Evolutionary conservation across 1,140 invertebrate genomes (phyloP).

Genomic region (Geopemphigus sp.): DNA sequence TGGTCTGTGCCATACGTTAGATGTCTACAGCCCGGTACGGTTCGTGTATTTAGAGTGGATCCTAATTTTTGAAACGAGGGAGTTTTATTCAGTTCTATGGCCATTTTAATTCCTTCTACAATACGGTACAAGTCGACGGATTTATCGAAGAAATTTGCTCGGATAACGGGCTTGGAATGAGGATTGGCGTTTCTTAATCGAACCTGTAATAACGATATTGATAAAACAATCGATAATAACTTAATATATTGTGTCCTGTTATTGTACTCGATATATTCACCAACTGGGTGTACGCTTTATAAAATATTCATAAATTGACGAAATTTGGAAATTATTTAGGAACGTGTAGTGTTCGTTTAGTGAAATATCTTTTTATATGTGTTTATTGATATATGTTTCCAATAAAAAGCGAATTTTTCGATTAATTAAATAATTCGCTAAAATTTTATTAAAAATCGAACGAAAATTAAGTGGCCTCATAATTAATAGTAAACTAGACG

Average conservation of each 20-base stretch:
- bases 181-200: constrained; percentile 62
- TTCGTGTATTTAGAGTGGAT: constrained; percentile 62
- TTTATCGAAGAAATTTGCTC: constrained; percentile 64
- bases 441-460: too few species aligned
- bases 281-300: too few species aligned
- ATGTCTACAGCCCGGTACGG: constrained; percentile 68
- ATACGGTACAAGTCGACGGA: constrained; percentile 54
- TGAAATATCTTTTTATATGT: too few species aligned
- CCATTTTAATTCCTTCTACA: constrained; percentile 53
- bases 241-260: too few species aligned
- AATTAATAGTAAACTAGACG: background rate
- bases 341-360: too few species aligned
- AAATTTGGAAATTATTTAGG: too few species aligned
- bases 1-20: constrained; percentile 63
- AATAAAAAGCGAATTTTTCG: background rate
- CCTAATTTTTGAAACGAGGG: constrained; percentile 57
- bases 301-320: too few species aligned
- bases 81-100: constrained; percentile 53
- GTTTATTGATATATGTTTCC: too few species aligned
- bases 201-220: constrained; percentile 54
- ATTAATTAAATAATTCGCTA: background rate
- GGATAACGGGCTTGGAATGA: constrained; percentile 63
- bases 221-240: background rate
- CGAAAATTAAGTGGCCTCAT: too few species aligned
- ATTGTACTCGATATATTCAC: too few species aligned